phyloP scores from a whole-genome alignment of 1,140 invertebrate species.

The Lepidurus couesii region DNA sequence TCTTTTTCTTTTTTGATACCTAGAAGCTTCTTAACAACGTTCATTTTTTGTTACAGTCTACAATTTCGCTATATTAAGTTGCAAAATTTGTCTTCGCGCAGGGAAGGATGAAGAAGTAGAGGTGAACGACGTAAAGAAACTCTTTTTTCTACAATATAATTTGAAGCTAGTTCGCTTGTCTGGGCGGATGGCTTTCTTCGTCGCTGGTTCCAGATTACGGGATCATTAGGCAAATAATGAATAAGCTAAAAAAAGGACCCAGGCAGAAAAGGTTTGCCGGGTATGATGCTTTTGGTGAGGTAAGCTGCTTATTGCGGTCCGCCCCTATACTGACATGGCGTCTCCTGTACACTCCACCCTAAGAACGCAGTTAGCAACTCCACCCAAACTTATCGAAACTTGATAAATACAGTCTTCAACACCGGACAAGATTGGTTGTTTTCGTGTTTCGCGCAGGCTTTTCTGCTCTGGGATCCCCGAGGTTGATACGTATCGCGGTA shows the following conservation, averaged over 20 bases:
- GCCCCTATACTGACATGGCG: not conserved
- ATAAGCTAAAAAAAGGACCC: not conserved
- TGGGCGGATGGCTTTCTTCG: not conserved
- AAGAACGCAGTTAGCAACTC: not conserved
- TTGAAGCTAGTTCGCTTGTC: not conserved
- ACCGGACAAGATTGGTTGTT: not conserved
- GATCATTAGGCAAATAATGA: slow-evolving; percentile 16
- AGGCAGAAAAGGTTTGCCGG: not conserved
- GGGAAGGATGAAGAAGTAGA: no score
- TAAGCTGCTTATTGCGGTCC: not conserved
- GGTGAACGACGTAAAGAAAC: no score
- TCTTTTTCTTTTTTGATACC: no score
- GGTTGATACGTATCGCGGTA: no score
- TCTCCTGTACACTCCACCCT: not conserved
- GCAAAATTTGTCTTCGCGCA: no score
- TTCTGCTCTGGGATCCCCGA: no score
- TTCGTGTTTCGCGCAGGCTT: not conserved
- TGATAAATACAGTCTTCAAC: not conserved
- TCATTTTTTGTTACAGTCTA: no score
- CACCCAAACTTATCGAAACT: slow-evolving; percentile 11
- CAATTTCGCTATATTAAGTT: no score
- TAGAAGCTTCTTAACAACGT: no score
- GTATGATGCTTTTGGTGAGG: not conserved
- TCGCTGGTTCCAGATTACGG: not conserved
- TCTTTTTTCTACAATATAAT: no score